phyloP scores from a whole-genome alignment of 2,113 vertebrate species.

The Megaceryle torquata region DNA sequence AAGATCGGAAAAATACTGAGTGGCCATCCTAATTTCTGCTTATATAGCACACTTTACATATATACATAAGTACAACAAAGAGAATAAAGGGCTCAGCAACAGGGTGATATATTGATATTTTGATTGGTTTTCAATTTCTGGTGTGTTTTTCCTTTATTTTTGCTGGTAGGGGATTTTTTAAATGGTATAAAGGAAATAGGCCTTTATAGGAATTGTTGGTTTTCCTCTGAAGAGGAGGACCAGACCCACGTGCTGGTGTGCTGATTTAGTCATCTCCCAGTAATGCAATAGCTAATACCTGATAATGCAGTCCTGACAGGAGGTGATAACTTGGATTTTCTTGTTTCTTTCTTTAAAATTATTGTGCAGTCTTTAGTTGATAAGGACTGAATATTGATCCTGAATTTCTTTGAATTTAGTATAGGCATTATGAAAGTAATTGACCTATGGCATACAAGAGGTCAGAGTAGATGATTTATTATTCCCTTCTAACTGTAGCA shows the following conservation, averaged over 20 bases:
- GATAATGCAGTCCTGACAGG: not conserved
- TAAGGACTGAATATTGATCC: not conserved
- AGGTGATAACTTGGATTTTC: not conserved
- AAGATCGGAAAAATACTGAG: not conserved
- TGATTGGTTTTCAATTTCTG: not conserved
- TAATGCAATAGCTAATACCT: not conserved
- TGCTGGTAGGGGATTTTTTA: not conserved
- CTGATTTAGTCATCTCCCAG: not conserved
- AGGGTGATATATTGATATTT: not conserved
- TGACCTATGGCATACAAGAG: not conserved
- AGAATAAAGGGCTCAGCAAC: not conserved
- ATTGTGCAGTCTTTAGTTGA: not conserved
- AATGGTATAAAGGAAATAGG: not conserved
- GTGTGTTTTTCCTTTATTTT: not conserved
- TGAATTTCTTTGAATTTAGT: not conserved
- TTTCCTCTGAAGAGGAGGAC: not conserved
- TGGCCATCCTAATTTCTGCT: not conserved
- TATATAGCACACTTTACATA: not conserved
- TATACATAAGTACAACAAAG: not conserved
- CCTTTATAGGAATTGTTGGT: not conserved
- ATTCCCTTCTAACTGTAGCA: not conserved
- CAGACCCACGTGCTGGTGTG: not conserved
- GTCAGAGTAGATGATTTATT: not conserved
- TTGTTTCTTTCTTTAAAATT: not conserved
- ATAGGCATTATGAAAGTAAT: not conserved